phyloP scores from a whole-genome alignment of 2,797 vertebrate genomes.

The Lepilemur ruficaudatus region DNA sequence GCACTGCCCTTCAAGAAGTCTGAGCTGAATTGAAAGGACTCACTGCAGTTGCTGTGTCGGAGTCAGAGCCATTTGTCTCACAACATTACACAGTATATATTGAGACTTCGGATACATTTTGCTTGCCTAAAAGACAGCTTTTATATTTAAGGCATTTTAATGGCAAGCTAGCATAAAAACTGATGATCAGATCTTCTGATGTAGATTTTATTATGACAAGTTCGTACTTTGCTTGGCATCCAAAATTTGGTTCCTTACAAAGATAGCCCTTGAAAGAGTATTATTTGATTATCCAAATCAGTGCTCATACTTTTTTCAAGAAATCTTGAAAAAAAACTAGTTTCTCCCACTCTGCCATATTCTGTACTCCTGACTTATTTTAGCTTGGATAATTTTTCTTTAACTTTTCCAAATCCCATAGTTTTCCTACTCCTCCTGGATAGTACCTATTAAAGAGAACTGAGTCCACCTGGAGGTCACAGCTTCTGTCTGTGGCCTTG shows the following conservation, averaged over 20 bases:
- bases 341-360: not conserved
- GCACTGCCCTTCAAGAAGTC: slow-evolving; percentile 61
- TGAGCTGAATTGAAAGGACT: slow-evolving; percentile 27
- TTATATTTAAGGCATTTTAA: slow-evolving; percentile 61
- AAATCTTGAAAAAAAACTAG: not conserved
- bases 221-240: not conserved
- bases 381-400: not conserved
- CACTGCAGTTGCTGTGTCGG: not conserved
- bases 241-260: not conserved
- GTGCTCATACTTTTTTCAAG: not conserved
- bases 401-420: not conserved
- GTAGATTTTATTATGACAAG: not conserved
- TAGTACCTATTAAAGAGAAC: not conserved
- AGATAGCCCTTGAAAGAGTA: not conserved
- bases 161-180: slow-evolving; percentile 43
- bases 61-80: slow-evolving; percentile 67
- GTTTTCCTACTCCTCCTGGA: not conserved
- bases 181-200: not conserved
- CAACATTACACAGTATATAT: slow-evolving; percentile 51
- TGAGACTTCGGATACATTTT: slow-evolving; percentile 3
- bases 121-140: slow-evolving; percentile 48
- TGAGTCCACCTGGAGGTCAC: not conserved
- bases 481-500: not conserved
- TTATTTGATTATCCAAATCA: not conserved
- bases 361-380: not conserved